Conservation (phyloP, 2,113 vertebrate species). For the Ibidorhyncha struthersii region DNA sequence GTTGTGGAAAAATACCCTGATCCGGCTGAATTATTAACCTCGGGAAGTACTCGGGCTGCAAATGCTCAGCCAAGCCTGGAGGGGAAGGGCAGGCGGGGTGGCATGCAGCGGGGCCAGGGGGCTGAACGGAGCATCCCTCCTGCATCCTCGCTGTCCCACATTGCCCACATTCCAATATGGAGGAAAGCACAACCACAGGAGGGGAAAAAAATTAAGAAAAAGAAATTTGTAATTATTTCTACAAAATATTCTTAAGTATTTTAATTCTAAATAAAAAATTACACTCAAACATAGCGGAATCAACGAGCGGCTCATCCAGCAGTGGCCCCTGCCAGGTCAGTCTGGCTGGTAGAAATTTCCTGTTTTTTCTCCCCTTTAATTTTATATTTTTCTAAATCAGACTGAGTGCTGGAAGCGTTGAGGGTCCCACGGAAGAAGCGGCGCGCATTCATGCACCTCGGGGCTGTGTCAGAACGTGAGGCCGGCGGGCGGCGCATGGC, state of each 20-base stretch:
- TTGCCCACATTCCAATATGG: not conserved
- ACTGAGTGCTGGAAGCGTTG: not conserved
- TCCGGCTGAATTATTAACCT: not conserved
- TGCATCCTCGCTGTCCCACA: accelerated
- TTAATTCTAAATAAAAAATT: not conserved
- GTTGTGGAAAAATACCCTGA: not conserved
- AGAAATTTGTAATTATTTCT: not conserved
- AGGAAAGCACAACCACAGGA: not conserved
- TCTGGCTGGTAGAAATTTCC: not conserved
- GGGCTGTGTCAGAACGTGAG: accelerated
- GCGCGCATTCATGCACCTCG: not conserved
- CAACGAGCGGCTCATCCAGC: not conserved
- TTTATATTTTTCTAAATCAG: not conserved
- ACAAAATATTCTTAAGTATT: not conserved
- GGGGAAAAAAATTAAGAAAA: accelerated
- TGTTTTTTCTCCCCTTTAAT: not conserved
- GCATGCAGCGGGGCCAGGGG: accelerated
- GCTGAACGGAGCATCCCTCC: not conserved
- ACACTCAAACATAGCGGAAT: not conserved
- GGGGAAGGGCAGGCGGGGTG: not conserved
- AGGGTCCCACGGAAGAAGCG: accelerated
- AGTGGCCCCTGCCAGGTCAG: not conserved
- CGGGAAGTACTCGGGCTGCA: not conserved
- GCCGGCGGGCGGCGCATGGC: accelerated
- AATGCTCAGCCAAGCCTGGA: not conserved